Percentiles rank a stretch among this genome's conserved stretches.
Conservation (phyloP, 2,797 vertebrate species). For the Pyrocephalus nanus region DNA sequence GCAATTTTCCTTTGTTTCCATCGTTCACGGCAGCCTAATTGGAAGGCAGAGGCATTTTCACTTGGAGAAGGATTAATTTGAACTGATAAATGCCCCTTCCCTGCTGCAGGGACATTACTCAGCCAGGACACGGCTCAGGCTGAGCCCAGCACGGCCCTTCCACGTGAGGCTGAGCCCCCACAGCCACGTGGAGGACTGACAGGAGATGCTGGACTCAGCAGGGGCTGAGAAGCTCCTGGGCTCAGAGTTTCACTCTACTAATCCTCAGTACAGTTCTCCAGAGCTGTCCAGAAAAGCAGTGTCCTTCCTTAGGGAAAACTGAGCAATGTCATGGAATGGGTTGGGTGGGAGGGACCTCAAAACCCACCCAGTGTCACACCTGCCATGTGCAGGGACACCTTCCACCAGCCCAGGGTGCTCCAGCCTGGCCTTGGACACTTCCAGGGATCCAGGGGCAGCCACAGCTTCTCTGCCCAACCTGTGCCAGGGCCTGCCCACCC, state of each 20-base stretch:
- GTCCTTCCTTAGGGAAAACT: neutral
- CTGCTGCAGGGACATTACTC: neutral
- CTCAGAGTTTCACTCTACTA: neutral
- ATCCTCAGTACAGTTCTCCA: neutral
- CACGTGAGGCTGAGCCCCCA: neutral
- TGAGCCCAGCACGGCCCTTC: neutral
- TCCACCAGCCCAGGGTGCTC: neutral
- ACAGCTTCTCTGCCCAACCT: neutral
- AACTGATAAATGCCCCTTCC: neutral
- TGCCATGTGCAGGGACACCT: neutral
- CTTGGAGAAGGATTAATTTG: neutral
- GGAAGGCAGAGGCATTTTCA: conserved; percentile 16
- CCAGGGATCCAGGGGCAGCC: neutral
- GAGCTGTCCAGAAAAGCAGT: neutral
- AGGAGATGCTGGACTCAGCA: neutral
- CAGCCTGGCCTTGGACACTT: neutral
- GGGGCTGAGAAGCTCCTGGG: neutral
- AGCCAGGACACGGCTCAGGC: neutral
- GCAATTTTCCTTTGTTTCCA: neutral
- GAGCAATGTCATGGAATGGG: fast-evolving
- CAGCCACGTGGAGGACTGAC: neutral
- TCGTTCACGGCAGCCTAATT: conserved; percentile 20
- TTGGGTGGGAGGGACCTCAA: fast-evolving
- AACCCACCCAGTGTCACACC: fast-evolving
- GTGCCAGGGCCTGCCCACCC: neutral